Base-by-base conservation (phyloP, 1,140 invertebrate species). In the Whitmania pigra region DNA sequence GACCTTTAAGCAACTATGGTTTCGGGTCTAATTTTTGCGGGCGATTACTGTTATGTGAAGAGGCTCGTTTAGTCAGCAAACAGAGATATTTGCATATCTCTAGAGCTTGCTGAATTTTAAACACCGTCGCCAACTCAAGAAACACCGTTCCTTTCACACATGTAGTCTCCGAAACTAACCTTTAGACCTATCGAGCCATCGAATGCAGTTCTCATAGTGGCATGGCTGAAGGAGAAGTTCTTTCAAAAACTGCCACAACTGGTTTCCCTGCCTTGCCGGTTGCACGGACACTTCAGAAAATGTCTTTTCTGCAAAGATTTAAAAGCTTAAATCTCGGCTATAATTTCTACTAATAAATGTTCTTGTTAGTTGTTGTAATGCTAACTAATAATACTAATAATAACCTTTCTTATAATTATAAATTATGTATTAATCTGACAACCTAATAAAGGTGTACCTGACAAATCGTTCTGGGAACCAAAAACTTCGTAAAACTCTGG, bases 231-330 rank as follows among this genome's bases (percentile, higher is more conserved):
- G 86, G 0, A 99, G 85, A 13, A 99, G 86, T 82, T 99, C 95
- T 79, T 97, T 96, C n/a, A 99, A 85, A 82, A 99, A 99, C 82
- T 98, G 94, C 95, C 95, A 99, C 22, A 99, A 85, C 79, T 98
- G 95, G 76, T 99, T 98, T 79, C 77, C 78, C 20, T 70, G 69
- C 53, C 49, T 49, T n/a, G 69, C 7, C 29, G 57, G 57, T n/a
- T 63, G 57, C 57, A 22, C 57, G 57, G 22, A 25, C 20, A 7
- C 29, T 2, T 63, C 57, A 15, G 22, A 13, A 31, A 25, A 63
- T 22, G 22, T 63, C 57, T 25, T 22, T n/a, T 63, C 57, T 63
- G 57, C 29, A 22, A 18, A 18, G 1, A 20, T 63, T 63, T 22
- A 63, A 63, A 17, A 31, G 6, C 31, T 36, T 36, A 36, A 36